Percentiles rank a stretch among this genome's conserved stretches.
Evolutionary conservation across 2,113 vertebrate species (phyloP).

Genomic region (Corydoras maculifer): DNA sequence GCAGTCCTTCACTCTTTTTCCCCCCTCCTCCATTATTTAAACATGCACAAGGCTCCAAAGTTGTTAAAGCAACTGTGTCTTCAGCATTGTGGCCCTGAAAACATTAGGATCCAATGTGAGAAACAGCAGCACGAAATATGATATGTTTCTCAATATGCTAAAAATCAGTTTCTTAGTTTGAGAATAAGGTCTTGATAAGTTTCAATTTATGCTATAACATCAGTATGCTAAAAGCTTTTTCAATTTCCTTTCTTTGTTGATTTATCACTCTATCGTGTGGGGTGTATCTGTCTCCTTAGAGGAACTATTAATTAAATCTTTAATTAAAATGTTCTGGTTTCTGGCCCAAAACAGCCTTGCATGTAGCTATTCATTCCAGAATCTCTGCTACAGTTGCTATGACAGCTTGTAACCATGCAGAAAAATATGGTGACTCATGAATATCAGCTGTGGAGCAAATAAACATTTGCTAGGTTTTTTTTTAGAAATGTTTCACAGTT

Average conservation of each 20-base stretch:
- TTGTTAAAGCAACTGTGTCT: too few relatives aligned
- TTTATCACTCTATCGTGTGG: neutral
- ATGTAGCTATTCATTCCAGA: conserved; percentile 30
- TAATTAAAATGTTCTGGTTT: conserved; percentile 4
- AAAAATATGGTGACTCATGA: conserved; percentile 51
- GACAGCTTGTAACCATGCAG: conserved; percentile 51
- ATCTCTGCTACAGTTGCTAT: conserved; percentile 49
- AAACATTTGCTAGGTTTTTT: conserved; percentile 35
- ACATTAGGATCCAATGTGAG: too few relatives aligned
- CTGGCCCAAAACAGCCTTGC: conserved; percentile 20
- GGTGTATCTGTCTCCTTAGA: conserved; percentile 11
- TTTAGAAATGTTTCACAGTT: conserved; percentile 14
- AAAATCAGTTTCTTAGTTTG: too few relatives aligned
- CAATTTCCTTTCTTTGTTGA: too few relatives aligned
- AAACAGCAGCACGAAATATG: too few relatives aligned
- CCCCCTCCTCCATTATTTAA: conserved; percentile 4
- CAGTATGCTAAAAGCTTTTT: neutral
- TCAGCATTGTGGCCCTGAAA: too few relatives aligned
- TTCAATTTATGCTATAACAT: neutral
- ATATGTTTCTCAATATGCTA: too few relatives aligned
- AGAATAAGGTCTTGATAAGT: neutral
- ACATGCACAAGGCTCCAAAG: neutral
- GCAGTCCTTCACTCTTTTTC: conserved; percentile 3
- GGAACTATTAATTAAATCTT: conserved; percentile 30
- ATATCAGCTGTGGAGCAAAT: conserved; percentile 38